These are phyloP conservation scores for Piaya cayana DNA, from an alignment of 2,113 vertebrate species.

Conservation along the genomic window DNA sequence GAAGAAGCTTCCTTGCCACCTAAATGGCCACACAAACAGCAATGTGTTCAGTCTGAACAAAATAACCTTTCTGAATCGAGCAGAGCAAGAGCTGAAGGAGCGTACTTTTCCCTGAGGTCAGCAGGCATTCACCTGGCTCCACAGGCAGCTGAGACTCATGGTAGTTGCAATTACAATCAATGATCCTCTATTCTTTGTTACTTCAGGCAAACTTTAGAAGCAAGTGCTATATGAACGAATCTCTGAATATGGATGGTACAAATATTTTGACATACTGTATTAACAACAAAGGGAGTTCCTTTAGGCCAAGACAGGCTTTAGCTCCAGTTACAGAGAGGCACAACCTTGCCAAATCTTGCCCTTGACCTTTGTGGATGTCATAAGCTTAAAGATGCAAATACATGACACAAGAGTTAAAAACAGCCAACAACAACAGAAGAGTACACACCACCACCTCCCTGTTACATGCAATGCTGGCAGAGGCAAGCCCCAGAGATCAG, in stretches of 20 bases:
- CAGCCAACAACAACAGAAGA: not conserved
- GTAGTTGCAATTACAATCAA: not conserved
- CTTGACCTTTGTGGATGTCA: not conserved
- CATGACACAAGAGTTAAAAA: not conserved
- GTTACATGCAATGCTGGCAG: not conserved
- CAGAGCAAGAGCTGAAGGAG: not conserved
- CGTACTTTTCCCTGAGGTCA: not conserved
- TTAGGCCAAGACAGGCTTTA: not conserved
- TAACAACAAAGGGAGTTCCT: not conserved
- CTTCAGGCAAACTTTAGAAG: not conserved
- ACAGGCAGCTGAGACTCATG: rapidly evolving
- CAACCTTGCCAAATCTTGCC: not conserved
- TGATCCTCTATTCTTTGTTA: not conserved
- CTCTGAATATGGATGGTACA: not conserved
- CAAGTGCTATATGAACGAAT: not conserved
- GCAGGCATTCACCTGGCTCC: not conserved
- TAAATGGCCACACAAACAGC: not conserved
- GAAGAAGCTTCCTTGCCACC: not conserved
- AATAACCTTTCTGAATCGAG: not conserved
- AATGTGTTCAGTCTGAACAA: not conserved
- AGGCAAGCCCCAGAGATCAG: not conserved
- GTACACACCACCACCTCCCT: rapidly evolving
- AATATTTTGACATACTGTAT: not conserved
- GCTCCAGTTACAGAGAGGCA: not conserved
- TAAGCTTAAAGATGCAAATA: not conserved